phyloP scores from a whole-genome alignment of 1,140 invertebrate genomes.

The Dendrolimus punctatus region DNA sequence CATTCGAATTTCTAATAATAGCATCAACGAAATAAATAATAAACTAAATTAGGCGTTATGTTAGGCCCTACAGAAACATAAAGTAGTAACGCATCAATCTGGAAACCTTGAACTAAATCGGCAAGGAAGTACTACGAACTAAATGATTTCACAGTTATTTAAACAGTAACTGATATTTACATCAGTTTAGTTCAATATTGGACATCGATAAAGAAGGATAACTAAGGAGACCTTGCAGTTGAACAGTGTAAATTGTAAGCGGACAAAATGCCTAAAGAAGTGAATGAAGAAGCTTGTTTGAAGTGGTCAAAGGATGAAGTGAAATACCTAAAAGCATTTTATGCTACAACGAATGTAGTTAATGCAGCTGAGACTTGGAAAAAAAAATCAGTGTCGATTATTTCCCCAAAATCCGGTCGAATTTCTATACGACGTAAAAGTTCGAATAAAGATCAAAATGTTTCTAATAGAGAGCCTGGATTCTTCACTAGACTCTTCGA shows the following conservation, averaged over 20 bases:
- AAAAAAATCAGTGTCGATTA: conserved; percentile 42
- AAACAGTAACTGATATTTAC: too few species aligned
- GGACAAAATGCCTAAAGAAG: conserved; percentile 30
- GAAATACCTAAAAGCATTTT: conserved; percentile 31
- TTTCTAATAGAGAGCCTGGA: conserved; percentile 12
- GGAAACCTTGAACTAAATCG: too few species aligned
- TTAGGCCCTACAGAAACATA: too few species aligned
- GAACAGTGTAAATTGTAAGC: background rate
- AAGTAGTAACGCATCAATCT: too few species aligned
- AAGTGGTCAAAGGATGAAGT: conserved; percentile 41
- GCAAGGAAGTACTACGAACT: too few species aligned
- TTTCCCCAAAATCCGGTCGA: conserved; percentile 39
- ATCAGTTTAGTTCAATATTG: too few species aligned
- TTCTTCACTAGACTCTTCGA: conserved; percentile 40
- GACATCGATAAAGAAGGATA: background rate
- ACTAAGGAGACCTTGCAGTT: background rate
- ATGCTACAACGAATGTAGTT: conserved; percentile 16
- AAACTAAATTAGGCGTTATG: too few species aligned
- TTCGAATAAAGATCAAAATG: conserved; percentile 5
- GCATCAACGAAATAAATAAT: too few species aligned
- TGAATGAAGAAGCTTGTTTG: conserved; percentile 29
- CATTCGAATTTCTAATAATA: too few species aligned
- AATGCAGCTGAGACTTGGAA: conserved; percentile 37
- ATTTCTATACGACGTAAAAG: conserved; percentile 8
- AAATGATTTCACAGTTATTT: too few species aligned